Conservation (phyloP, 2,113 vertebrate species). For the Amblyopsis rosae region DNA sequence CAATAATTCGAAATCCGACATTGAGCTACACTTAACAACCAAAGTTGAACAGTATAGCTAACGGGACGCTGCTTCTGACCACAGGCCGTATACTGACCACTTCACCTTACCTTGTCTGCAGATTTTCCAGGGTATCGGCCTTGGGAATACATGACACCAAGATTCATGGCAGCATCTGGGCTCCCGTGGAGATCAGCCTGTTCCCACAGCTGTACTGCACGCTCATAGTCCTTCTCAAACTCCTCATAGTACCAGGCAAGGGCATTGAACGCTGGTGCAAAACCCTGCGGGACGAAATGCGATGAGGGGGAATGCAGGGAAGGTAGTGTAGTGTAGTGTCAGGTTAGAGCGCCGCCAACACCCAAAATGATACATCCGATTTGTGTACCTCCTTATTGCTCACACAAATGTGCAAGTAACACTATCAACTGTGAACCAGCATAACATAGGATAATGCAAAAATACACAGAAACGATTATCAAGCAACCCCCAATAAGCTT, state of each 20-base stretch:
- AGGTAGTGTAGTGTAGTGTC: no score
- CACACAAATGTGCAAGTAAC: no score
- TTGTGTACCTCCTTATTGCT: no score
- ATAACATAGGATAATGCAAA: no score
- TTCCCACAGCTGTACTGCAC: conserved; percentile 77
- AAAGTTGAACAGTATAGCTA: not conserved
- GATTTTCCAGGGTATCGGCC: conserved; percentile 76
- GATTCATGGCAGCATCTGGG: conserved; percentile 79
- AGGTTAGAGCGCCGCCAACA: not conserved
- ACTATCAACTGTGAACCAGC: no score
- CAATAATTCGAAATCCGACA: no score
- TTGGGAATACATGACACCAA: conserved; percentile 72
- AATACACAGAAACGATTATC: no score
- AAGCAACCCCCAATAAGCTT: not conserved
- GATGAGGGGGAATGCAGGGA: not conserved
- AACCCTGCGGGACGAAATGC: conserved; percentile 60
- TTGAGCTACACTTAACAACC: no score
- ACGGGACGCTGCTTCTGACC: not conserved
- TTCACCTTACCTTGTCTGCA: conserved; percentile 54
- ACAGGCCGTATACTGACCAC: not conserved
- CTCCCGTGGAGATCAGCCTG: conserved; percentile 66
- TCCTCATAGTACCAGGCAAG: conserved; percentile 82
- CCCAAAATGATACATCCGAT: no score
- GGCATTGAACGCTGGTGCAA: conserved; percentile 77
- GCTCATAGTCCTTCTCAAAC: conserved; percentile 67